Evolutionary conservation across 2,888 invertebrate genomes (phyloP), one percentile per base, ranked within the genome.

Genomic region (Phortica okadai): DNA sequence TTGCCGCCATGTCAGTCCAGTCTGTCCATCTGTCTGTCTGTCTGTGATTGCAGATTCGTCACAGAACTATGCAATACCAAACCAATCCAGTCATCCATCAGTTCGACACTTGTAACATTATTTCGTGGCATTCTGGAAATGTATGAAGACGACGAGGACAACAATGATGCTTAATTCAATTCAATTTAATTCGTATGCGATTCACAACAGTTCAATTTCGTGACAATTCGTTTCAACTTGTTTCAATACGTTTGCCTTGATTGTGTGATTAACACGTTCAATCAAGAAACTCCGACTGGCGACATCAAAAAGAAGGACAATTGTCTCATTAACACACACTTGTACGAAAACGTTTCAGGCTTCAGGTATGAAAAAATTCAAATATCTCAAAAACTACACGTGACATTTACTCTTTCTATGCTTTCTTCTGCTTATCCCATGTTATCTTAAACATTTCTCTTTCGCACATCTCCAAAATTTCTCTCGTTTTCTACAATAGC

Each of bases 191-290:
- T 50, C 50, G 50, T 14, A 14, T 14, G 8, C 50, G 14, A 50
- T 50, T 2, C 50, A 6, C 50, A 50, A 50, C 50, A 14, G 50
- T 50, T 50, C 50, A 50, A 50, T 50, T 50, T 33, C 6, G 25
- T 21, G 6, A 16, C 62, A 25, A 62, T 62, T 62, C 62, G 62
- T 25, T 62, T 25, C 25, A 21, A 62, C 25, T 62, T 21, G 62
- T 21, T 21, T 16, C 62, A 8, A 62, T 21, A 25, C 25, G 62
- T 41, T 42, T 41, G 62, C 6, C 3, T 45, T 14, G 76, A 79
- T 80, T 66, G 79, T 74, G 79, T 77, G 73, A 79, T 73, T 62
- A 62, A 62, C 62, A 62, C 62, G 62, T 10, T 8, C 69, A 14
- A 42, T 69, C 69, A 69, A 69, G 56, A 33, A 5, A 33, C 33